Conservation (phyloP, 1,140 invertebrate species). For the Temnothorax longispinosus region DNA sequence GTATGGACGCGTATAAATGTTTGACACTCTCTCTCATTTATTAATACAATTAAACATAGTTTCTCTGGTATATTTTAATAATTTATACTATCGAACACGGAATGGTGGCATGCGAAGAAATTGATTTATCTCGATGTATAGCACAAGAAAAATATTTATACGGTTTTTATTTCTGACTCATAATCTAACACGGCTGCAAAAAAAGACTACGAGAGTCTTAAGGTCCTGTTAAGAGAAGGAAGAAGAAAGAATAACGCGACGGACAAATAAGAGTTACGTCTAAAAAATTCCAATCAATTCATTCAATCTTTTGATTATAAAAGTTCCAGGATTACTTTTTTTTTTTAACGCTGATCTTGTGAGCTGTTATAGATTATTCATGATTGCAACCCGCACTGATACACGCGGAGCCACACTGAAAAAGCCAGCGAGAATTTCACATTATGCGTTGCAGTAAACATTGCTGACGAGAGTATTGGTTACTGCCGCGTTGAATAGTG, state of each 20-base stretch:
- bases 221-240: background rate
- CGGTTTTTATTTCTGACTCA: background rate
- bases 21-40: background rate
- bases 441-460: slow-evolving; percentile 37
- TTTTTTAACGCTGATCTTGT: background rate
- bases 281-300: background rate
- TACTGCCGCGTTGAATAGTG: slow-evolving; percentile 18
- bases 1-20: background rate
- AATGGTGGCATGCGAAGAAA: background rate
- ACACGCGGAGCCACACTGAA: slow-evolving; percentile 20
- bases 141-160: background rate
- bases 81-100: background rate
- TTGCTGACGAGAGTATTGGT: slow-evolving; percentile 18
- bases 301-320: slow-evolving; percentile 10
- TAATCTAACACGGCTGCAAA: background rate
- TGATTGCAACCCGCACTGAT: slow-evolving; percentile 3
- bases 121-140: background rate
- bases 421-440: slow-evolving; percentile 35
- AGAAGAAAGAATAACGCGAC: slow-evolving; percentile 30
- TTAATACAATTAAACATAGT: background rate
- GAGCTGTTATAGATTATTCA: background rate
- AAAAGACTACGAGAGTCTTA: too few species aligned
- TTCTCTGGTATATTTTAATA: background rate
- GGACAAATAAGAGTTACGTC: background rate
- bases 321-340: background rate